A percentile compares a stretch with the other conserved stretches of the same genome.
Conservation (phyloP, 2,888 invertebrate genomes). For the Siphonodentalium dalli region DNA sequence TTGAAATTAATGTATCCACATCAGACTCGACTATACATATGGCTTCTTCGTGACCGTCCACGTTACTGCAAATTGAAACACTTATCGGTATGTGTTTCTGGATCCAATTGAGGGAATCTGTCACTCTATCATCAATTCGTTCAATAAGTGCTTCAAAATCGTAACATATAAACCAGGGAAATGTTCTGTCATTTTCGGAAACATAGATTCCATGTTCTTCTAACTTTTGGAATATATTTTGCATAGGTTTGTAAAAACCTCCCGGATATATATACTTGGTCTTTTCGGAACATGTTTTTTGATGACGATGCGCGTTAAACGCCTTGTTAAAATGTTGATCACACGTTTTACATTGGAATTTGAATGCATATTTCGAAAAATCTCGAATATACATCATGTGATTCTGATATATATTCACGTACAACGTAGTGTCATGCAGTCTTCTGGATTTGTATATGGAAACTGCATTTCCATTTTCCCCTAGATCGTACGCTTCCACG, state of each 20-base stretch:
- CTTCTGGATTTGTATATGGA: constrained; percentile 13
- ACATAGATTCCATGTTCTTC: constrained; percentile 18
- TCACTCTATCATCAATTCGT: neutral
- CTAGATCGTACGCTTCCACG: constrained; percentile 15
- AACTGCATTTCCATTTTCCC: constrained; percentile 8
- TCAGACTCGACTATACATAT: constrained; percentile 18
- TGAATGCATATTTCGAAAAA: constrained; percentile 15
- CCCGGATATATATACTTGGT: constrained; percentile 13
- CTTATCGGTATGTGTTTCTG: constrained; percentile 22
- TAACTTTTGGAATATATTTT: constrained; percentile 14
- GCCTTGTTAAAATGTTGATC: constrained; percentile 5
- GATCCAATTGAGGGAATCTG: constrained; percentile 18
- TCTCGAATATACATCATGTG: constrained; percentile 15
- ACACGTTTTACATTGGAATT: constrained; percentile 13
- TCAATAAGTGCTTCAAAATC: constrained; percentile 24
- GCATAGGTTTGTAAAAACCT: constrained; percentile 10
- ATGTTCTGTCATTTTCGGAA: constrained; percentile 13
- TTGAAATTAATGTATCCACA: constrained; percentile 3
- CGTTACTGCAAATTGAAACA: constrained; percentile 19
- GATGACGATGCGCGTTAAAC: constrained; percentile 1
- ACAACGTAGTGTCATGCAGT: constrained; percentile 13
- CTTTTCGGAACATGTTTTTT: constrained; percentile 8
- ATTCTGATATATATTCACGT: constrained; percentile 18
- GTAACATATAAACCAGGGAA: constrained; percentile 18
- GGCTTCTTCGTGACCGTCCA: constrained; percentile 12